phyloP scores from a whole-genome alignment of 2,888 invertebrate genomes.

The Drosophila putrida region DNA sequence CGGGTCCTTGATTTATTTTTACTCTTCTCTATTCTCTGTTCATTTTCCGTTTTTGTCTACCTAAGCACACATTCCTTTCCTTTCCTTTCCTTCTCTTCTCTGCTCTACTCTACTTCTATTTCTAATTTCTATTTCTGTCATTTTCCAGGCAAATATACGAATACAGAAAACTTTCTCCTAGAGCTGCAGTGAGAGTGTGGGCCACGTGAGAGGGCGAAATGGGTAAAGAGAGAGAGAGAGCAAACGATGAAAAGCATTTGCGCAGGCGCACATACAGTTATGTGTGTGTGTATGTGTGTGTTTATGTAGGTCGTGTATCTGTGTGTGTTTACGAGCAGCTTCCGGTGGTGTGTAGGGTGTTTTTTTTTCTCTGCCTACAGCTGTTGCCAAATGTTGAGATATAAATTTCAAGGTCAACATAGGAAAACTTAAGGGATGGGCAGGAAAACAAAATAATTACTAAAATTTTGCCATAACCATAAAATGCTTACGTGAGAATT shows the following conservation, averaged over 20 bases:
- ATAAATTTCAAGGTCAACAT: constrained; percentile 64
- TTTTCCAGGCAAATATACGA: constrained; percentile 41
- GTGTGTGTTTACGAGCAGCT: constrained; percentile 55
- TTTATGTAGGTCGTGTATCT: neutral
- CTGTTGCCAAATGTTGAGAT: constrained; percentile 49
- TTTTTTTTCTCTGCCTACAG: constrained; percentile 38
- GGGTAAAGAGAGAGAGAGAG: constrained; percentile 2
- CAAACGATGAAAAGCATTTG: constrained; percentile 53
- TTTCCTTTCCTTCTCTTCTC: constrained; percentile 1
- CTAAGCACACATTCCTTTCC: constrained; percentile 59
- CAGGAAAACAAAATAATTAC: constrained; percentile 16
- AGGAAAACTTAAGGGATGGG: constrained; percentile 51
- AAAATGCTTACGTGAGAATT: neutral
- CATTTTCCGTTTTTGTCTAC: constrained; percentile 58
- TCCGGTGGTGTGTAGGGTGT: constrained; percentile 72
- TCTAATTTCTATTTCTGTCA: constrained; percentile 45
- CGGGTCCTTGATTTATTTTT: constrained; percentile 79
- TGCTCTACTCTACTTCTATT: neutral
- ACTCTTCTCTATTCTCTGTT: constrained; percentile 44
- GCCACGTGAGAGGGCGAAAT: neutral
- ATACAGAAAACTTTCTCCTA: constrained; percentile 67
- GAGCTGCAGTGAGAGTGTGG: constrained; percentile 20
- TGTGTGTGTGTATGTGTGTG: neutral
- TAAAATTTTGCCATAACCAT: constrained; percentile 11
- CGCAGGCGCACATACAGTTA: constrained; percentile 53